These are phyloP conservation scores for Sipha flava DNA, from an alignment of 1,140 invertebrate species.

Conservation along the genomic window DNA sequence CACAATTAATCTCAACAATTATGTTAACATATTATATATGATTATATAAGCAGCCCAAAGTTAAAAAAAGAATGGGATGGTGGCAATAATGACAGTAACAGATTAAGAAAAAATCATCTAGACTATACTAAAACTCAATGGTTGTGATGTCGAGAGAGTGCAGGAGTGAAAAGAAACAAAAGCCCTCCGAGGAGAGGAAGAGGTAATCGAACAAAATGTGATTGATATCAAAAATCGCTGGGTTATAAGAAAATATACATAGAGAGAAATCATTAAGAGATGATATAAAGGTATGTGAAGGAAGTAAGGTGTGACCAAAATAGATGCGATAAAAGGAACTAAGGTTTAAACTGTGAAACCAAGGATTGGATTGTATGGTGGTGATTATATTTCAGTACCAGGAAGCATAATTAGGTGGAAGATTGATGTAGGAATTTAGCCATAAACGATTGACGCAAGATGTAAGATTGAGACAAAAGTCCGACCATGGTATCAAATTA, in stretches of 20 bases:
- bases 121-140: too few species aligned
- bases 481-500: neutral
- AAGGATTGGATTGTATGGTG: too few species aligned
- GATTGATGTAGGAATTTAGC: neutral
- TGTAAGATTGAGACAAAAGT: neutral
- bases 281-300: neutral
- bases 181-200: neutral
- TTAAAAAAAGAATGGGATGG: neutral
- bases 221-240: neutral
- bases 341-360: neutral
- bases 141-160: neutral
- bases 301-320: neutral
- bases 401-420: neutral
- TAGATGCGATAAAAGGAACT: neutral
- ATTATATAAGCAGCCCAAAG: too few species aligned
- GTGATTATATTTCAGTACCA: neutral
- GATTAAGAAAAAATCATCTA: neutral
- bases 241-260: neutral
- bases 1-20: too few species aligned
- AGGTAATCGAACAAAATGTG: neutral
- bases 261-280: neutral
- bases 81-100: neutral
- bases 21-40: too few species aligned
- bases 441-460: neutral
- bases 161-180: neutral